Evolutionary conservation across 2,888 invertebrate genomes (phyloP), one percentile per base, ranked within the genome.

Genomic region (Drosophila yooni): DNA sequence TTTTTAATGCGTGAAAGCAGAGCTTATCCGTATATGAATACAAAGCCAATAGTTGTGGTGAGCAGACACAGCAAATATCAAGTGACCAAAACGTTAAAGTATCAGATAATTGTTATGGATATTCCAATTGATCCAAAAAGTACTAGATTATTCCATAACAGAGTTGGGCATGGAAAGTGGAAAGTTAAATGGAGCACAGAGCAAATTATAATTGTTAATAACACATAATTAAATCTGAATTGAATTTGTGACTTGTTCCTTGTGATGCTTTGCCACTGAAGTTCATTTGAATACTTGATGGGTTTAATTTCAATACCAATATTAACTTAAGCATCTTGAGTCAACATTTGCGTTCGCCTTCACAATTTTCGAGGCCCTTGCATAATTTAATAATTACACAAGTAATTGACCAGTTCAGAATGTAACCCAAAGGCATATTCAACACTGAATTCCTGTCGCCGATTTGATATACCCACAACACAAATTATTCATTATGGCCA

Each of bases 331-430:
- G 43, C 54, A 33, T 18, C 51, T 51, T 52, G 31, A 56, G 36
- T 58, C 60, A 70, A 79, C 31, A 71, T 58, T 66, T 57, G n/a
- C 11, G 29, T 56, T 64, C 46, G 34, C 56, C 34, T 50, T 67
- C 46, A 51, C 60, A 73, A 40, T 21, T 43, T 46, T 34, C 8
- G 4, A 43, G 31, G n/a, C 50, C 43, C 38, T 62, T 50, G 62
- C 52, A 63, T 78, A 43, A 72, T 76, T 60, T 53, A 53, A 33
- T 76, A 71, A 71, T 71, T 65, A 21, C 40, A 31, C 31, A 46
- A 67, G 59, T 76, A 78, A 80, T 80, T 76, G 59, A 34, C 50
- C 62, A 53, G 52, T 65, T 67, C 36, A 31, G 13, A 51, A 29
- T 29, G n/a, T 21, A 54, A 52, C 63, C 29, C 63, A 40, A 40